These are phyloP conservation scores for Aspidoscelis tigris DNA, from an alignment of 2,113 vertebrate genomes.

Conservation along the genomic window DNA sequence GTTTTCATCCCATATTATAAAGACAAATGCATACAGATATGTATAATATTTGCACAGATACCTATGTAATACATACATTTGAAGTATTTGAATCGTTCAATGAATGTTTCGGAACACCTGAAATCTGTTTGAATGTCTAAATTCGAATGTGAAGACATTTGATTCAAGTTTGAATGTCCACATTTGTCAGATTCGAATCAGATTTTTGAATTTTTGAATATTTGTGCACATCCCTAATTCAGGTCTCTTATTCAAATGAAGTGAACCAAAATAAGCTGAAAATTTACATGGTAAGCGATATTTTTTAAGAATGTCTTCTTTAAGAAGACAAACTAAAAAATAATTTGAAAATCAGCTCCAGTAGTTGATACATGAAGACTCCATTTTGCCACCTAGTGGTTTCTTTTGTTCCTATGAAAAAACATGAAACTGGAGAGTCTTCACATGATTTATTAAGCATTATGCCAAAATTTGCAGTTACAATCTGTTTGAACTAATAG, in stretches of 20 bases:
- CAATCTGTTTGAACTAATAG: neutral
- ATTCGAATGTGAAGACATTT: no score
- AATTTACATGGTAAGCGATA: neutral
- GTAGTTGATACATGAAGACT: conserved; percentile 45
- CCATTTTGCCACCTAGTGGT: conserved; percentile 77
- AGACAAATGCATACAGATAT: no score
- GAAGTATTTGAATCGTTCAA: no score
- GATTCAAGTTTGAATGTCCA: no score
- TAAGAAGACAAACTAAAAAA: conserved; percentile 3
- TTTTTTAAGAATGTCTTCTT: neutral
- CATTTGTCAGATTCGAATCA: no score
- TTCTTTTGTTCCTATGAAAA: neutral
- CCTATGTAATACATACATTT: no score
- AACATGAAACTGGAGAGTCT: neutral
- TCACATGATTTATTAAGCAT: neutral
- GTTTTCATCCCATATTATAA: no score
- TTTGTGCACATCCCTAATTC: neutral
- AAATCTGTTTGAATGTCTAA: no score
- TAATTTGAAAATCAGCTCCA: accelerated
- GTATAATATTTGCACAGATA: no score
- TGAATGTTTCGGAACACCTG: no score
- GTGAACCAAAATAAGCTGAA: neutral
- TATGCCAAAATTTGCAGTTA: neutral
- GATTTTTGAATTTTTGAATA: no score
- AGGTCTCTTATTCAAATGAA: neutral